These are phyloP conservation scores for Pollenia amentaria DNA, from an alignment of 2,888 invertebrate species.

Conservation along the genomic window DNA sequence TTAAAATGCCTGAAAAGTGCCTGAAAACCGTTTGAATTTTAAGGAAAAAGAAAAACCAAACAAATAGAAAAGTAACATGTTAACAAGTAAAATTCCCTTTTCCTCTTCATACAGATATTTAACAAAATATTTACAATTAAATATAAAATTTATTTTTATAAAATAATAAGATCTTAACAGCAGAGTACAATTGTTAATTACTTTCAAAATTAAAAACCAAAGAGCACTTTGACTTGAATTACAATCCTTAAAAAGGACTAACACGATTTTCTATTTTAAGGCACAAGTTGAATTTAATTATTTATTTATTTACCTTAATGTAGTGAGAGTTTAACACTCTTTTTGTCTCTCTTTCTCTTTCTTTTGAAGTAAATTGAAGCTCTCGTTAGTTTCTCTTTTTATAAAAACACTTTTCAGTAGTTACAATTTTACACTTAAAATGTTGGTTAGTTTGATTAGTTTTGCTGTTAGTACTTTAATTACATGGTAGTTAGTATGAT, in stretches of 20 bases:
- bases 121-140: slow-evolving; percentile 31
- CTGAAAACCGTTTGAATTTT: slow-evolving; percentile 75
- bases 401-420: slow-evolving; percentile 3
- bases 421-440: background rate
- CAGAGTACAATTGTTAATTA: slow-evolving; percentile 36
- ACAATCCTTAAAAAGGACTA: background rate
- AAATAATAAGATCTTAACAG: slow-evolving; percentile 11
- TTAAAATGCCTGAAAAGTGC: slow-evolving; percentile 75
- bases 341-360: background rate
- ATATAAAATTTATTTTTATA: slow-evolving; percentile 9
- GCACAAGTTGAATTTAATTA: slow-evolving; percentile 7
- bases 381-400: background rate
- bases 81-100: slow-evolving; percentile 51
- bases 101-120: background rate
- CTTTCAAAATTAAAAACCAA: slow-evolving; percentile 36
- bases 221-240: slow-evolving; percentile 26
- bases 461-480: background rate
- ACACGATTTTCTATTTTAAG: slow-evolving; percentile 18
- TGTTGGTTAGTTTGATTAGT: background rate
- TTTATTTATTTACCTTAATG: background rate
- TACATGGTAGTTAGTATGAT: slow-evolving; percentile 9
- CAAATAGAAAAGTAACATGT: slow-evolving; percentile 37
- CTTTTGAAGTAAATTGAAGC: background rate
- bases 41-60: slow-evolving; percentile 39
- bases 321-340: slow-evolving; percentile 8